A percentile compares a stretch with the other conserved stretches of the same genome.
phyloP scores from a whole-genome alignment of 2,888 invertebrate species.

The Ophion slaviceki region DNA sequence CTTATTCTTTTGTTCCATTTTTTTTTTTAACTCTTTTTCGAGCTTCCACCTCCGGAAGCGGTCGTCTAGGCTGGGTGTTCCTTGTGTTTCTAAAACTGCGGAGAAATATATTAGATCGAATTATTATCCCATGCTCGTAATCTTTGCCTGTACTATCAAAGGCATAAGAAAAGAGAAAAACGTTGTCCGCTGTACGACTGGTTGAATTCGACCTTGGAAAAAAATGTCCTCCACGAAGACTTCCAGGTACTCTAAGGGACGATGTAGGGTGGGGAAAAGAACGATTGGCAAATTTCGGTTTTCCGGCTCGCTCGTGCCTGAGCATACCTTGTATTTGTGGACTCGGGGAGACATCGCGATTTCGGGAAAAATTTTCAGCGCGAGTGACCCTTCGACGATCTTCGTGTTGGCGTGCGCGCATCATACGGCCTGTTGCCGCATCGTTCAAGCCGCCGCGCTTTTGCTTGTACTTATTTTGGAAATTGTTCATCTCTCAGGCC shows the following conservation, averaged over 20 bases:
- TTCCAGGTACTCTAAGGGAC: neutral
- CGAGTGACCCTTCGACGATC: constrained; percentile 60
- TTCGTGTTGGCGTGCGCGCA: constrained; percentile 57
- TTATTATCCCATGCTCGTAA: neutral
- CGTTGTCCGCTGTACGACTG: no score
- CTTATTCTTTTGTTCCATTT: constrained; percentile 69
- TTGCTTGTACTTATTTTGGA: constrained; percentile 38
- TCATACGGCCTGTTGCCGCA: constrained; percentile 35
- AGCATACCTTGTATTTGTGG: constrained; percentile 38
- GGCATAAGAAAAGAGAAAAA: no score
- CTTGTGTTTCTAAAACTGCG: neutral
- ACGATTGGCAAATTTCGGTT: neutral
- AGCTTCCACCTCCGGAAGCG: constrained; percentile 73
- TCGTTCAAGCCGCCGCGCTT: constrained; percentile 7
- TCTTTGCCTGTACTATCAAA: neutral
- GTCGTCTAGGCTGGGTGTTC: constrained; percentile 33
- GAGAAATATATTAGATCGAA: neutral
- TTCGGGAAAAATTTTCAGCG: constrained; percentile 41
- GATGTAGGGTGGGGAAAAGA: neutral
- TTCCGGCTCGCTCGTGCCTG: neutral
- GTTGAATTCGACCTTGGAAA: no score
- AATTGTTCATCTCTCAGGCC: constrained; percentile 20
- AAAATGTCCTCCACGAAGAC: no score
- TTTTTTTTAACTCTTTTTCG: constrained; percentile 70
- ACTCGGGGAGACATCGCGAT: constrained; percentile 49